Conservation (phyloP, 2,113 vertebrate genomes). For the Urocolius indicus region DNA sequence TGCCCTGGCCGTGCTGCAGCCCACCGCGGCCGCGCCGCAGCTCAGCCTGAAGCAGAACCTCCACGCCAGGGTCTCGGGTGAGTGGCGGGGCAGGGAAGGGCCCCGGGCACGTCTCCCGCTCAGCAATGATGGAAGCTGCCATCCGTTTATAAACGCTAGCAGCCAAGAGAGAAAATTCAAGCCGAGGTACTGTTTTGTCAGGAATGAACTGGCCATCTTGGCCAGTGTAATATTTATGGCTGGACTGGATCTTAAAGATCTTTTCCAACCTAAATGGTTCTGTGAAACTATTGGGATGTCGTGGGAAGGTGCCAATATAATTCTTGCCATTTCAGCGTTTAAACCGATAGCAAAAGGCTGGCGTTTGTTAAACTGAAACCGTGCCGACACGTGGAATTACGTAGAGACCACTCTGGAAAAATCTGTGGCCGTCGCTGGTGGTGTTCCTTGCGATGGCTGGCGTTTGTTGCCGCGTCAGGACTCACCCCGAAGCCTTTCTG, state of each 20-base stretch:
- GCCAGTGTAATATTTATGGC: no score
- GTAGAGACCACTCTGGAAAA: background rate
- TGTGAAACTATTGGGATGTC: accelerated
- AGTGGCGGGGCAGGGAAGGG: background rate
- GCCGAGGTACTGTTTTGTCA: no score
- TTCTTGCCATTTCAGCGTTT: accelerated
- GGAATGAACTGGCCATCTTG: no score
- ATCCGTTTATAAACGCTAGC: no score
- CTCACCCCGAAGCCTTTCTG: background rate
- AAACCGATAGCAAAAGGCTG: no score
- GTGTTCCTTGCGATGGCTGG: accelerated
- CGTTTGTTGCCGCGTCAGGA: background rate
- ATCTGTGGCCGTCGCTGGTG: background rate
- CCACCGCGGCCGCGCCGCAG: background rate
- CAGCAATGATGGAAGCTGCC: background rate
- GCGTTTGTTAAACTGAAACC: background rate
- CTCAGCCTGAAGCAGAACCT: constrained; percentile 80
- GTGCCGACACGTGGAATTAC: accelerated
- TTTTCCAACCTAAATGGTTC: background rate
- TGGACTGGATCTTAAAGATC: background rate
- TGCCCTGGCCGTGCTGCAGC: constrained; percentile 69
- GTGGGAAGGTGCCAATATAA: accelerated
- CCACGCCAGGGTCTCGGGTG: constrained; percentile 90
- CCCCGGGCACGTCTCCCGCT: accelerated
- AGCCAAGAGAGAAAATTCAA: no score